Base-by-base conservation (phyloP, 2,888 invertebrate species). In the Cacoxenus indagator region DNA sequence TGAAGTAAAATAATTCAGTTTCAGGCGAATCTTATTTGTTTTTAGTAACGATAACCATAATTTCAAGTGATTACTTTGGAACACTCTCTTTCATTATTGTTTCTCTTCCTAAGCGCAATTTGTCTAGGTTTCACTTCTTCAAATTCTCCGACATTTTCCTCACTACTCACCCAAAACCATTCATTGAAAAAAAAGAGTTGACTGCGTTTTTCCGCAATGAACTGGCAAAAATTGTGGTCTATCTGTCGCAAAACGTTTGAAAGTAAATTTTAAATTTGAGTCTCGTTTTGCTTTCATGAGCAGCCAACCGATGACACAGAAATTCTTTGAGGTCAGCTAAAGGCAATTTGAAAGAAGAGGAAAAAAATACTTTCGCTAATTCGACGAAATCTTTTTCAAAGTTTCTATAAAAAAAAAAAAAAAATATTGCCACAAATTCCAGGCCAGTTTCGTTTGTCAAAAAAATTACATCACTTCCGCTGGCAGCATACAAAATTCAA, bases 281-380 rank as follows among this genome's bases (percentile, higher is more conserved):
- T 75, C 76, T 78, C 62, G 80, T 83, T 83, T 75, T 81, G 83
- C 82, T 76, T 78, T 76, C 76, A 45, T 78, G 78, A 61, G 66
- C 69, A 24, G 59, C 66, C 68, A 11, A 29, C 22, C 11, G 43
- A 61, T 22, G 43, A 51, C 9, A 19, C 45, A 62, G 45, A 29
- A 45, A 62, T 62, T 62, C 61, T 62, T 62, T 62, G 61, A 43
- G 43, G 61, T 43, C 45, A 43, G 27, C 55, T n/a, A 51, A 55
- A 55, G 17, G 19, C 48, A 51, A 51, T 5, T 37, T 37, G 2
- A 37, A 37, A 37, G 4, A 17, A 6, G 19, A 22, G n/a, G 8
- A 4, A 51, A 22, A 57, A 62, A 22, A 29, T 37, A 62, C 61
- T 62, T 62, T 62, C 61, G 61, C 61, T 62, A 19, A 51, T 22